Evolutionary conservation across 2,888 invertebrate genomes (phyloP).

Genomic region (Macrosoma leucophasiata): DNA sequence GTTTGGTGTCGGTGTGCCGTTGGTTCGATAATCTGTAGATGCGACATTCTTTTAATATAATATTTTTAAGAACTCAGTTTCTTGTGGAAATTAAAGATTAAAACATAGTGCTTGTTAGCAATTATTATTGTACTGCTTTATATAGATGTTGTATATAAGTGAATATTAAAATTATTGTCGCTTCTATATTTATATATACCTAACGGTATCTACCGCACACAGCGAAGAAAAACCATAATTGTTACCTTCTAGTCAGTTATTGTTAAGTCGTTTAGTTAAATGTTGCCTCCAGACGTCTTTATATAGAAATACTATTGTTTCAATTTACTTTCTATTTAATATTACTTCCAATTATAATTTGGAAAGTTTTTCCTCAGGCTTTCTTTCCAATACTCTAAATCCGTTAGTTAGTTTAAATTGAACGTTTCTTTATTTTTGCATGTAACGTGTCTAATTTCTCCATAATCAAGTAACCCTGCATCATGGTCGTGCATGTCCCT

Average conservation of each 20-base stretch:
- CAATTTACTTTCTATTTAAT: slow-evolving; percentile 38
- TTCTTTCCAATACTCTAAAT: slow-evolving; percentile 30
- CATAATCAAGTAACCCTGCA: slow-evolving; percentile 51
- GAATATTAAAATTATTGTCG: slow-evolving; percentile 42
- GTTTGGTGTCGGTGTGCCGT: slow-evolving; percentile 40
- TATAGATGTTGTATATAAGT: no score
- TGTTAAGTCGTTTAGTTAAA: no score
- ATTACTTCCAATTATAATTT: slow-evolving; percentile 21
- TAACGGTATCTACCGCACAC: slow-evolving; percentile 33
- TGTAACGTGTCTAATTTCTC: slow-evolving; percentile 26
- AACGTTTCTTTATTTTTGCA: slow-evolving; percentile 32
- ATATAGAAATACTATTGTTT: no score
- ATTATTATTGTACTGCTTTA: no score
- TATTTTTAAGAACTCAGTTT: no score
- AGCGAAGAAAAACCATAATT: slow-evolving; percentile 33
- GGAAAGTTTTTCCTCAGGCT: slow-evolving; percentile 26
- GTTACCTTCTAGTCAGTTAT: slow-evolving; percentile 40
- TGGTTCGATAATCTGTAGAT: slow-evolving; percentile 33
- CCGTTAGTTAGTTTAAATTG: slow-evolving; percentile 30
- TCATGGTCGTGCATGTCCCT: slow-evolving; percentile 55
- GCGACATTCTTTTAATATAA: no score
- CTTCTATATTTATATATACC: slow-evolving; percentile 36
- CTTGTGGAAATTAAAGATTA: no score
- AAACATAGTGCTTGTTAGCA: no score
- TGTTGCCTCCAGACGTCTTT: no score